phyloP scores from a whole-genome alignment of 2,113 vertebrate genomes.

The Fulica atra region DNA sequence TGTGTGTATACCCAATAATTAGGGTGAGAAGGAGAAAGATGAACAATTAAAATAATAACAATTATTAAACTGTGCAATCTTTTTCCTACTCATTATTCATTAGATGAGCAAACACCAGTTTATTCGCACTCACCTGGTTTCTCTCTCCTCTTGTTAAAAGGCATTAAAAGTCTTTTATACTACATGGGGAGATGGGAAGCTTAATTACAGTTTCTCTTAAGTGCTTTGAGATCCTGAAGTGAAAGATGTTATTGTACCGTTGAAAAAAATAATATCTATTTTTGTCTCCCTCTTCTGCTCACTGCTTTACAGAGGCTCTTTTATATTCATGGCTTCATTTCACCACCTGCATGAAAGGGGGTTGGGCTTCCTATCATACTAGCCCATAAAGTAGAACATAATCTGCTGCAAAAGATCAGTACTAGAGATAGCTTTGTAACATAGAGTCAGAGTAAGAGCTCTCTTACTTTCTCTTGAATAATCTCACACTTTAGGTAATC shows the following conservation, averaged over 20 bases:
- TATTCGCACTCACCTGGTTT: neutral
- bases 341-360: neutral
- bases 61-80: neutral
- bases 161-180: neutral
- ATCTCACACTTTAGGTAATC: neutral
- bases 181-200: neutral
- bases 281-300: neutral
- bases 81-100: neutral
- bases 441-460: neutral
- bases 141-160: conserved; percentile 12
- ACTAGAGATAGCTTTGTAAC: neutral
- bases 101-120: neutral
- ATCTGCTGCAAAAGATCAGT: neutral
- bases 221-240: neutral
- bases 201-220: conserved; percentile 21
- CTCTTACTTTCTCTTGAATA: neutral
- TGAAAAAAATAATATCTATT: fast-evolving
- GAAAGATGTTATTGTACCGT: neutral
- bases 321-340: neutral
- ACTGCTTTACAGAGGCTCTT: neutral
- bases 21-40: neutral
- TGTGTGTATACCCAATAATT: neutral
- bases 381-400: neutral
- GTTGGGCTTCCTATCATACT: neutral
- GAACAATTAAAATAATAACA: conserved; percentile 10